These are phyloP conservation scores for Lasioglossum vierecki DNA, from an alignment of 2,888 invertebrate species.

Conservation along the genomic window DNA sequence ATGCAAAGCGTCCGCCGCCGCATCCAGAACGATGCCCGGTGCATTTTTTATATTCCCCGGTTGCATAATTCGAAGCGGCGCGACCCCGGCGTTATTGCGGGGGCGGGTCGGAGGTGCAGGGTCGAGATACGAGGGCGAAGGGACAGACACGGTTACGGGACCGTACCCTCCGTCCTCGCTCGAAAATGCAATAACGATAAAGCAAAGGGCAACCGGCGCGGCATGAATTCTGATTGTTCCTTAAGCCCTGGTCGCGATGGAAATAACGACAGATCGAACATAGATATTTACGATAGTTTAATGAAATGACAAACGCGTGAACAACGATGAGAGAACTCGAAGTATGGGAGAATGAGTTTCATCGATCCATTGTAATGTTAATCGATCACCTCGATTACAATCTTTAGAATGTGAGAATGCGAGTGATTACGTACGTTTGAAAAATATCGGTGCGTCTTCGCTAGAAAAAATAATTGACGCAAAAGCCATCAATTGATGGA, in stretches of 20 bases:
- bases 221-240: conserved; percentile 31
- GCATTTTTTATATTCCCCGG: conserved; percentile 47
- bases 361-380: background rate
- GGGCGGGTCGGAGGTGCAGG: background rate
- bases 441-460: background rate
- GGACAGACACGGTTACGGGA: background rate
- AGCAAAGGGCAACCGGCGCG: background rate
- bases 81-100: conserved; percentile 56
- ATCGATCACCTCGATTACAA: background rate
- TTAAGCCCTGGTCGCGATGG: conserved; percentile 27
- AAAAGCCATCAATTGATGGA: background rate
- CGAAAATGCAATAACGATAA: background rate
- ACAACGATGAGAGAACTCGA: background rate
- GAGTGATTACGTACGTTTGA: background rate
- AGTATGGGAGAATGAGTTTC: background rate
- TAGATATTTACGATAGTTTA: background rate
- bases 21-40: conserved; percentile 32
- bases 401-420: background rate
- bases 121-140: conserved; percentile 7
- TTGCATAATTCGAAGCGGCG: conserved; percentile 53
- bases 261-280: conserved; percentile 35
- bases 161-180: background rate
- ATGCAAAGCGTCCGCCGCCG: conserved; percentile 60
- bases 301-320: background rate
- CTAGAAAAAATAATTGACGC: background rate